These are phyloP conservation scores for Zoanthus sociatus DNA, from an alignment of 92 coral and sea anemone genomes.

Conservation along the genomic window DNA sequence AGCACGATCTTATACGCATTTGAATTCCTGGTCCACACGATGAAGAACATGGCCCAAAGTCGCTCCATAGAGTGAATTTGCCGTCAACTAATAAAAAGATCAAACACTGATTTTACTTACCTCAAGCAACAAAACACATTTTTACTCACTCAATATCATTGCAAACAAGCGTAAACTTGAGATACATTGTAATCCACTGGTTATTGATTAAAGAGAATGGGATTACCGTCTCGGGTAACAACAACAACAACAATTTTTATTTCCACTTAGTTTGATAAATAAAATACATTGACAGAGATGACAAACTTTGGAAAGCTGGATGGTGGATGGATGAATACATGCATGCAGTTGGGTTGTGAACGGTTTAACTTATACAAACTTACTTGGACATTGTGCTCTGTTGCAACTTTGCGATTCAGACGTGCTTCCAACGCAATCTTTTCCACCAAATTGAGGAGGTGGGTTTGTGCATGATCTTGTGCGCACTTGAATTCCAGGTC, in stretches of 20 bases:
- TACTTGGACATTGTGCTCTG: slow-evolving; percentile 6
- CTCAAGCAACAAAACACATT: too few species aligned
- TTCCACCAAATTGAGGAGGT: slow-evolving; percentile 25
- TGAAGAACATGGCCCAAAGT: slow-evolving; percentile 1
- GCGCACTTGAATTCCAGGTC: slow-evolving; percentile 14
- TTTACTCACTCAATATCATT: too few species aligned
- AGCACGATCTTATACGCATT: slow-evolving; percentile 36
- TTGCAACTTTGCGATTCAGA: not conserved
- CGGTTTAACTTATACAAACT: not conserved
- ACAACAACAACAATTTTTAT: too few species aligned
- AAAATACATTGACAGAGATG: too few species aligned
- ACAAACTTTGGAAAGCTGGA: too few species aligned
- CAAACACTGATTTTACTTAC: not conserved
- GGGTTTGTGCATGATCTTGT: slow-evolving; percentile 17
- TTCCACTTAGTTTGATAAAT: too few species aligned
- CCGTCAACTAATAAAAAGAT: not conserved
- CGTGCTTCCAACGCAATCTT: not conserved
- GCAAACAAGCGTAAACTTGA: too few species aligned
- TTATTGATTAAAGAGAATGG: too few species aligned
- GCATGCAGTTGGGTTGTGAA: too few species aligned
- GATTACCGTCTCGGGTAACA: too few species aligned
- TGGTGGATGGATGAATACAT: too few species aligned
- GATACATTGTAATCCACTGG: too few species aligned
- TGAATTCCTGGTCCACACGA: slow-evolving; percentile 48
- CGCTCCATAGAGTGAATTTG: not conserved